Conservation (phyloP, 2,797 vertebrate genomes). For the Rhabdophis nuchalis region DNA sequence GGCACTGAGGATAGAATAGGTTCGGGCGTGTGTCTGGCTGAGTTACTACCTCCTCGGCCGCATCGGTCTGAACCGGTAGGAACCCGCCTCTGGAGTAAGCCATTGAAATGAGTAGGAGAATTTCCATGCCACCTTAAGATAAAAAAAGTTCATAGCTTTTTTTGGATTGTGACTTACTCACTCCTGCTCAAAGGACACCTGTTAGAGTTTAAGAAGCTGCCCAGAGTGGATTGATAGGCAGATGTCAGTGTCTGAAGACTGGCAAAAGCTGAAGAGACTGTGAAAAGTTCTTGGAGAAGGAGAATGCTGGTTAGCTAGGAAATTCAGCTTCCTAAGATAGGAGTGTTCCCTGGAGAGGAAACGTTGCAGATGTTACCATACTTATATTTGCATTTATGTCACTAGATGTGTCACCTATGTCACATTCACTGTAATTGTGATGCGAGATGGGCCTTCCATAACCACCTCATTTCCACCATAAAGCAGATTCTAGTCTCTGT, state of each 20-base stretch:
- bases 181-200: neutral
- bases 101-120: neutral
- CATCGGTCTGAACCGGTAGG: too few species aligned
- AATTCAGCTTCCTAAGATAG: neutral
- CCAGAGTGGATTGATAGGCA: neutral
- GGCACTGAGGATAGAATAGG: too few species aligned
- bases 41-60: too few species aligned
- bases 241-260: neutral
- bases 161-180: neutral
- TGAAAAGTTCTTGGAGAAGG: neutral
- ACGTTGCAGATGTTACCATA: neutral
- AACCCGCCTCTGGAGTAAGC: neutral
- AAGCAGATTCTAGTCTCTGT: neutral
- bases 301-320: neutral
- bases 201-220: too few species aligned
- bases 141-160: neutral
- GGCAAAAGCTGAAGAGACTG: neutral
- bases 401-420: neutral
- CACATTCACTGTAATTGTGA: neutral
- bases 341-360: neutral
- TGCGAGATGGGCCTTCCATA: neutral
- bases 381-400: neutral
- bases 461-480: neutral
- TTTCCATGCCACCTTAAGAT: neutral
- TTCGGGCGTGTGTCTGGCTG: too few species aligned